Evolutionary conservation across 2,888 invertebrate genomes (phyloP).

Genomic region (Exephanes ischioxanthus): DNA sequence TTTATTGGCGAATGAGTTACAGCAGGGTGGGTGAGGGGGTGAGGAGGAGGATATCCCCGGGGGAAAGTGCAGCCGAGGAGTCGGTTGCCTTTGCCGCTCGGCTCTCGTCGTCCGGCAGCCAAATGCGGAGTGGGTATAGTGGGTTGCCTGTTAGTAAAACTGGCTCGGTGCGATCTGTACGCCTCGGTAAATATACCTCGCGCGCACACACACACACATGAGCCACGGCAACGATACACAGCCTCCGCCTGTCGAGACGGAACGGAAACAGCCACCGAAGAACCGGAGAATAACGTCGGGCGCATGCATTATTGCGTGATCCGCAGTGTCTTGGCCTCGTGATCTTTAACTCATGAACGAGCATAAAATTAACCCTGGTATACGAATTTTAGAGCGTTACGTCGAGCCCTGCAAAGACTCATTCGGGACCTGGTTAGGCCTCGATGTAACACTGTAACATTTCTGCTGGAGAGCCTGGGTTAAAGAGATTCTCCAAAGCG

Average conservation of each 20-base stretch:
- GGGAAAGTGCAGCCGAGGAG: conserved; percentile 35
- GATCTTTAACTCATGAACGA: background rate
- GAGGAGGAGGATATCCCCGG: conserved; percentile 10
- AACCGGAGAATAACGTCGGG: conserved; percentile 59
- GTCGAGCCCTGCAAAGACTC: background rate
- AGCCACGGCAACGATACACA: background rate
- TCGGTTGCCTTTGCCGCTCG: conserved; percentile 37
- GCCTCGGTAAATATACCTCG: conserved; percentile 48
- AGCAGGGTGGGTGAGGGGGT: conserved; percentile 30
- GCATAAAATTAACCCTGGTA: background rate
- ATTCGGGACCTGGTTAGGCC: background rate
- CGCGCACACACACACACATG: background rate
- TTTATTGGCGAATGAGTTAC: conserved; percentile 84
- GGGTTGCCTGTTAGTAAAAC: conserved; percentile 8
- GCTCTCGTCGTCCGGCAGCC: conserved; percentile 39
- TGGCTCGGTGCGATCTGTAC: background rate
- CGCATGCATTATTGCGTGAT: conserved; percentile 12
- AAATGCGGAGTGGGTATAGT: conserved; percentile 15
- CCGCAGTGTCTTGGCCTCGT: background rate
- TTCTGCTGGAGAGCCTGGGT: background rate
- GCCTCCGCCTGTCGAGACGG: background rate
- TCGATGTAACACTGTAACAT: background rate
- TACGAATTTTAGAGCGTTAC: background rate
- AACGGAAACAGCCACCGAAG: conserved; percentile 15
- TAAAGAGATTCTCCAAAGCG: background rate